Evolutionary conservation across 2,113 vertebrate genomes (phyloP), one percentile per base, ranked within the genome.

Genomic region (Amphiprion ocellaris): DNA sequence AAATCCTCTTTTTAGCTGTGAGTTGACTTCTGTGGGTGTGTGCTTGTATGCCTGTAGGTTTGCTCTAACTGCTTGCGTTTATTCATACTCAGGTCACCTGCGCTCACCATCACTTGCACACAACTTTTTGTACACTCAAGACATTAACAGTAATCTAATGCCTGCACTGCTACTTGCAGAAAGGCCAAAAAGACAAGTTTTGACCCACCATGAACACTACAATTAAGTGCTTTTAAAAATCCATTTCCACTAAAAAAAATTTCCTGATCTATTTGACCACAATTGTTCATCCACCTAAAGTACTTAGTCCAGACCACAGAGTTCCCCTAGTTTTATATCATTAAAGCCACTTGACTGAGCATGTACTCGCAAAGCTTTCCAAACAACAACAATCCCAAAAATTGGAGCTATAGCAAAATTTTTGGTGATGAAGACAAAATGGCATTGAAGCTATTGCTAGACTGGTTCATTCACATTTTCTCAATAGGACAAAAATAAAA

Each of bases 11-110:
- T 24, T 37, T 37, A n/a, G n/a, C 62, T 66, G 52, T 30, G 23
- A 39, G 41, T 23, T 65, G 61, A 37, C 52, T 63, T 87, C 71
- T 77, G 65, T 77, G 78, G 68, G 77, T 86, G 76, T 85, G 81
- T 77, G 62, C 70, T 55, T 59, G 37, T 67, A 73, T 84, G 82
- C 81, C 49, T 86, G 17, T 53, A 69, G 77, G 64, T 72, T 62
- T 81, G 58, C 74, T 74, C 50, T 6, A 68, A 73, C 55, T 70
- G 70, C 78, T 61, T 69, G 28, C 17, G 61, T 37, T 76, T 16
- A 69, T 44, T 70, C 7, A 3, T 63, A 55, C 54, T 74, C 19
- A 54, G 44, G 46, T 76, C 76, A 77, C 64, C 65, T 78, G 73
- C 66, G 9, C 72, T 68, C 15, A 39, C 11, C 70, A 75, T 62